Base-by-base conservation (phyloP, 2,888 invertebrate genomes). In the Charanyca ferruginea region DNA sequence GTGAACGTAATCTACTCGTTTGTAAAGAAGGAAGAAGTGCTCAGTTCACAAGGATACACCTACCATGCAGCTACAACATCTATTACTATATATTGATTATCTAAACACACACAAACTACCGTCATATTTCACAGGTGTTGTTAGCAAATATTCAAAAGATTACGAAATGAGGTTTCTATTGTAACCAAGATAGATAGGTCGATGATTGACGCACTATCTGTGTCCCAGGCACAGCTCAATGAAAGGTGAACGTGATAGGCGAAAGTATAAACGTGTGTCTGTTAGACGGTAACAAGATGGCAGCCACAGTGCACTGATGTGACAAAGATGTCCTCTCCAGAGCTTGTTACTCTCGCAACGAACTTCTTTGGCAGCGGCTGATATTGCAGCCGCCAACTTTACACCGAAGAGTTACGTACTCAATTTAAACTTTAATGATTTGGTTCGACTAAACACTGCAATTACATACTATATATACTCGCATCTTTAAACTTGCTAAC, bases 11-110 rank as follows among this genome's bases (percentile, higher is more conserved):
- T 59, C 69, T 66, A 72, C 49, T 70, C 45, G 44, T 45, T 47
- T 49, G 57, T 73, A 38, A 52, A 61, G 77, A 66, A 80, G 82
- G 85, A 87, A 83, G 78, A 80, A 89, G 89, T 91, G 90, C 89
- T 82, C 81, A 89, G 82, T 86, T 80, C 83, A 89, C 85, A 87
- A 77, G 80, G 83, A 69, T 62, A 83, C 76, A 87, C 80, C 87
- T 89, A 91, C 85, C 85, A 91, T 89, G 85, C 89, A 87, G 80
- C 91, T 93, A 94, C 91, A 84, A 94, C 93, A 93, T 81, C 88
- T 87, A 94, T 87, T 89, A 92, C 83, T 83, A 83, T 85, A 89
- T 82, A 77, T 80, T 76, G 66, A 82, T 80, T 86, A 85, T 60
- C 81, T 84, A 89, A 81, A 80, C 73, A 77, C 69, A 68, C 53